These are phyloP conservation scores for Erithacus rubecula DNA, from an alignment of 2,797 vertebrate species.

Conservation along the genomic window DNA sequence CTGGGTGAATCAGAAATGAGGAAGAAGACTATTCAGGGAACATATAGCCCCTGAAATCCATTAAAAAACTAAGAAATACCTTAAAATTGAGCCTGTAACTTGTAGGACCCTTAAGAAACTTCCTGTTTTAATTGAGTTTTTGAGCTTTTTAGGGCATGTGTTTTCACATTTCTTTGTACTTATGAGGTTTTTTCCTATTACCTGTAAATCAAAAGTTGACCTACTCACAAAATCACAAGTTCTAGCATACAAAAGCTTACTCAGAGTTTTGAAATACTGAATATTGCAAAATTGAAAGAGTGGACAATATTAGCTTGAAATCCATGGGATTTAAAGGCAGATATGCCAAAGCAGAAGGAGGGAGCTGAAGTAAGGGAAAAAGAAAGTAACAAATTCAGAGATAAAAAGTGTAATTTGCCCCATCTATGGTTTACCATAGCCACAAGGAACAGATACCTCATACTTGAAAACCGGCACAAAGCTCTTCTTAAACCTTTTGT, in stretches of 20 bases:
- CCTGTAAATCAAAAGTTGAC: background rate
- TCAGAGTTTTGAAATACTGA: background rate
- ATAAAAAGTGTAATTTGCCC: background rate
- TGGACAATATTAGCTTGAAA: background rate
- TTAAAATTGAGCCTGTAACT: background rate
- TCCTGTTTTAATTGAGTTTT: background rate
- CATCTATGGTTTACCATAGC: background rate
- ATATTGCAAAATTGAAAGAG: background rate
- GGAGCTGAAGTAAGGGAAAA: background rate
- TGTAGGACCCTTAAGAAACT: background rate
- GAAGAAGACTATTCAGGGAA: background rate
- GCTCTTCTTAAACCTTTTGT: background rate
- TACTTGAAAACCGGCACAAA: background rate
- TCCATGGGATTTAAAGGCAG: background rate
- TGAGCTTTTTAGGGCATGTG: background rate
- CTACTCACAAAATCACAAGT: background rate
- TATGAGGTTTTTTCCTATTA: background rate
- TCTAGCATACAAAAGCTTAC: background rate
- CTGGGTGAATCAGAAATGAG: background rate
- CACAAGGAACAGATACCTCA: background rate
- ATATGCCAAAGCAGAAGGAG: background rate
- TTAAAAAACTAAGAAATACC: background rate
- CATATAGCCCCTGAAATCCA: background rate
- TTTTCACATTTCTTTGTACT: background rate
- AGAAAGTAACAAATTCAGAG: background rate